phyloP scores from a whole-genome alignment of 2,113 vertebrate species.

The Arvicanthis niloticus region DNA sequence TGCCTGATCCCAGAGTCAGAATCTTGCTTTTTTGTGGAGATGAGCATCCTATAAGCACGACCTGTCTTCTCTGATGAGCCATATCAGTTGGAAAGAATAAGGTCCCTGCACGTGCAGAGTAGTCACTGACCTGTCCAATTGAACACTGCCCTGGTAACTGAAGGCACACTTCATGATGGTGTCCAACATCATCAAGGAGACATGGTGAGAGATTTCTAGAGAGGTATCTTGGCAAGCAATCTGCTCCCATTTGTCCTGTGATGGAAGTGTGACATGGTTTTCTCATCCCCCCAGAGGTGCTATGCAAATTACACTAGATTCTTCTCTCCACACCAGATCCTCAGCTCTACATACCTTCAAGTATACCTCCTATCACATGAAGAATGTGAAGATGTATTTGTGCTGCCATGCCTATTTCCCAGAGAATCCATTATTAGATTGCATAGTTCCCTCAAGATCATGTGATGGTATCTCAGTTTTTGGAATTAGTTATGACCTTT shows the following conservation, averaged over 20 bases:
- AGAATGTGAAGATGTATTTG: background rate
- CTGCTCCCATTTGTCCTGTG: background rate
- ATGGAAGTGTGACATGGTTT: background rate
- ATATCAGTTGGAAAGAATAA: background rate
- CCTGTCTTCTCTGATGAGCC: background rate
- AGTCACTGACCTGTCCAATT: background rate
- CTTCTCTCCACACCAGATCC: background rate
- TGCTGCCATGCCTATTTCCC: background rate
- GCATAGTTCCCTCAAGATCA: background rate
- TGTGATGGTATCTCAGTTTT: background rate
- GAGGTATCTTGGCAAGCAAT: background rate
- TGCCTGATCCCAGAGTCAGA: slow-evolving; percentile 59
- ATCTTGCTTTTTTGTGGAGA: background rate
- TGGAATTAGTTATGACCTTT: background rate
- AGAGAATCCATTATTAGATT: background rate
- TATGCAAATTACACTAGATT: background rate
- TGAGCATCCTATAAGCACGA: too few relatives aligned
- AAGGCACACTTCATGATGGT: background rate
- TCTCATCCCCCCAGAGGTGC: background rate
- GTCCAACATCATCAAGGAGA: background rate
- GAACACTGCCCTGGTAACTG: background rate
- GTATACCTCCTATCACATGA: background rate
- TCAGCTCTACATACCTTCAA: background rate
- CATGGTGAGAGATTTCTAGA: background rate
- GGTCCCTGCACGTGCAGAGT: background rate